Evolutionary conservation across 2,113 vertebrate species (phyloP), one percentile per base, ranked within the genome.

Genomic region (Mohoua ochrocephala): DNA sequence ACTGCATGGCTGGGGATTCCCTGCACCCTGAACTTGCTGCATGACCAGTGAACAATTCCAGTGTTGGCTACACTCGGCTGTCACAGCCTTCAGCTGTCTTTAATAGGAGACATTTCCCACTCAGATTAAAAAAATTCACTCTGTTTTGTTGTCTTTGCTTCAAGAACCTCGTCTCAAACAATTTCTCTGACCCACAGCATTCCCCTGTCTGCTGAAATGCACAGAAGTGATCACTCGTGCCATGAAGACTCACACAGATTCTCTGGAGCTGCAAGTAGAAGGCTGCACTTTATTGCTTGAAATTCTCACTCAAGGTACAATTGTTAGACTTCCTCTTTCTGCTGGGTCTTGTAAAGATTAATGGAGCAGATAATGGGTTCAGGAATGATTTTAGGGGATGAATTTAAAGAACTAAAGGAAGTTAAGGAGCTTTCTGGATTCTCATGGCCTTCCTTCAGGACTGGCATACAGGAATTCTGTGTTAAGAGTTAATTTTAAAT

Each of bases 221-320:
- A 71, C 96, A 33, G 86, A 95, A 4, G 7, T 83, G 44, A 35
- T 98, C 23, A 7, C 61, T 11, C 8, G 2, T 42, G 44, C 94
- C 37, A 90, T 98, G 97, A 82, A 82, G 63, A 93, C 45, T 37
- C 98, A 98, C 1, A 27, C 28, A 31, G 64, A 89, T 73, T 70
- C 94, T 79, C 74, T 90, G 0, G 82, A 96, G 20, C 9, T 98
- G 13, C 98, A 98, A 90, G 69, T 95, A 35, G 86, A 79, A 1
- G 97, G 95, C 44, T 97, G 95, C 69, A 86, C 68, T 35, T 95
- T 98, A 69, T 86, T 98, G 81, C 95, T 98, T 41, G 84, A 87
- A 33, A 41, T 97, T 77, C 39, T 98, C n/a, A 93, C 89, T 71
- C 84, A 88, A 96, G 96, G 96, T 97, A 90, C 24, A 53, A 15